Evolutionary conservation across 2,888 invertebrate species (phyloP), one percentile per base, ranked within the genome.

Genomic region (Polymixis lichenea): DNA sequence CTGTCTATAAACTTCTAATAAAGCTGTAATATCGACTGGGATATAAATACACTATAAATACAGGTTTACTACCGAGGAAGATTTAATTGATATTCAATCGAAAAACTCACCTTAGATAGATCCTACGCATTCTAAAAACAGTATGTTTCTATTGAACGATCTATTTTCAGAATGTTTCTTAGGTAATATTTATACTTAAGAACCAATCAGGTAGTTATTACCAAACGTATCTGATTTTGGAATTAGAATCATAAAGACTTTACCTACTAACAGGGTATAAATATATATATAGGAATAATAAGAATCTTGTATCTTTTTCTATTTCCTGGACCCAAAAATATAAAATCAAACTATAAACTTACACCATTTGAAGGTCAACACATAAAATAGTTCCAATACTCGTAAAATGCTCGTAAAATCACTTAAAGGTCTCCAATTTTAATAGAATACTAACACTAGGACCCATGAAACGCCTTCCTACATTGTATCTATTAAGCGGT

Each of bases 331-430:
- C 4, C 71, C 32, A 60, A 72, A 78, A 72, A n/a, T 79, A 58
- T 53, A 6, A 60, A 70, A 72, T 51, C 19, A 38, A 72, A 62
- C 73, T 62, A 75, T 67, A 60, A 73, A 71, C 32, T 38, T 58
- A 65, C 53, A 53, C 32, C 7, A 72, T 77, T 71, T 71, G 32
- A 75, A 73, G 69, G 51, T 75, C 77, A 58, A 79, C 43, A 13
- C 66, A 66, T 82, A 77, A 82, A 84, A 77, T 55, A 53, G 65
- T 72, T 56, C 72, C 71, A 82, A 78, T 86, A 81, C 67, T 81
- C 86, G 80, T 87, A 82, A 87, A 82, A 78, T 32, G 43, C 5
- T 60, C 76, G 75, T 84, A 82, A 87, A 84, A 77, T 76, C 67
- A 56, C 69, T 67, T 38, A 66, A 56, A 86, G 58, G 67, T 78